Base-by-base conservation (phyloP, 2,797 vertebrate species). In the Ceryle rudis region DNA sequence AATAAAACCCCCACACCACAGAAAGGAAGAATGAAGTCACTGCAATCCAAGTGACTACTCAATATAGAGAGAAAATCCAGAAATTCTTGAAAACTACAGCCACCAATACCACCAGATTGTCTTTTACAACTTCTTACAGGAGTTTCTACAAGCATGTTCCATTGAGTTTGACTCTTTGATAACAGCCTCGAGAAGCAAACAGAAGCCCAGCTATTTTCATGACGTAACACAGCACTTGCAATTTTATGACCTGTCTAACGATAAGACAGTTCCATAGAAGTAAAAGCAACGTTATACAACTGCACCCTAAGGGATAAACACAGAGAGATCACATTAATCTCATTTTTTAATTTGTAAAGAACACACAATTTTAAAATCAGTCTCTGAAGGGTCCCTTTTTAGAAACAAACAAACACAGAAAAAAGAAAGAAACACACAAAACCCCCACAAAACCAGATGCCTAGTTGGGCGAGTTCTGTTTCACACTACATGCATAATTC, bases 181-280 rank as follows among this genome's bases (percentile, higher is more conserved):
- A 25, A 18, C 7, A 60, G n/a, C 29, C 13, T 21, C 0, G 1
- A 52, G 58, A 74, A 47, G 18, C 2, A 2, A n/a, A 25, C 7
- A 47, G 22, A 46, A 55, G 20, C 14, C 23, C 6, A 1, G 21
- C 9, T 9, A 5, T 35, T 33, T 5, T 9, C 12, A n/a, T 2
- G 18, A 29, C 0, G 0, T 20, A 11, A 37, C 9, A 4, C 7
- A 20, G 35, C 44, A 7, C 41, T 41, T 2, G 0, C n/a, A 9
- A 4, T 46, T 73, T n/a, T 9, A 18, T 11, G 37, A 54, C 25
- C 35, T 28, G 19, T 29, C 25, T 54, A 11, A 28, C 0, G 0
- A 20, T 3, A 5, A 35, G 29, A 21, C 10, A 12, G 6, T 10
- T 54, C 29, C 2, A 4, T 69, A 9, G 37, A 85, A 84, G 15